phyloP scores from a whole-genome alignment of 2,113 vertebrate genomes.

The Trochalopteron elliotii region DNA sequence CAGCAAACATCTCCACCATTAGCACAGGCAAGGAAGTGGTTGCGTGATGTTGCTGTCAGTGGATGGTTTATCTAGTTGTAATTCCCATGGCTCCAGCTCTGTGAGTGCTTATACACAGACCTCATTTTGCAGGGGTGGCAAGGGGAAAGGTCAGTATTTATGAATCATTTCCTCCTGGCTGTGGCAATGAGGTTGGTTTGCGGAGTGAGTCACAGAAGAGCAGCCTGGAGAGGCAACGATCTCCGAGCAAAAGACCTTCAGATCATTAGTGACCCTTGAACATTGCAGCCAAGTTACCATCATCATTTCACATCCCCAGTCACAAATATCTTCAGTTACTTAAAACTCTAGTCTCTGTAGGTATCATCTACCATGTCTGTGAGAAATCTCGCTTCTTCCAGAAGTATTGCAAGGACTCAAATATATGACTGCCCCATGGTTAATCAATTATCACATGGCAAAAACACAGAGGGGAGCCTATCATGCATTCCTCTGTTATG shows the following conservation, averaged over 20 bases:
- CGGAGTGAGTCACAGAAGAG: constrained; percentile 70
- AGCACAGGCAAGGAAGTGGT: not conserved
- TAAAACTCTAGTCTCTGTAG: not conserved
- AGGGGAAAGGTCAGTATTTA: constrained; percentile 74
- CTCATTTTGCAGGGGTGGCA: constrained; percentile 69
- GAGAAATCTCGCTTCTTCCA: not conserved
- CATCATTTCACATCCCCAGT: not conserved
- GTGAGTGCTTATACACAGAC: constrained; percentile 68
- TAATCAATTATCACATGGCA: not conserved
- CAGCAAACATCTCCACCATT: not conserved
- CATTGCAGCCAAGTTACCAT: not conserved
- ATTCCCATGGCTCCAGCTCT: constrained; percentile 60
- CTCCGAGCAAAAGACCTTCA: constrained; percentile 13
- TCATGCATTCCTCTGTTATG: not conserved
- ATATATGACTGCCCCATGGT: not conserved
- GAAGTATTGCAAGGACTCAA: not conserved
- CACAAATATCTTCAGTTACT: not conserved
- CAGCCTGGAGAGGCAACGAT: constrained; percentile 16
- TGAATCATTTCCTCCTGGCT: constrained; percentile 80
- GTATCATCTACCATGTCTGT: not conserved
- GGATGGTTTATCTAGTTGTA: constrained; percentile 40
- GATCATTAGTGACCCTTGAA: not conserved
- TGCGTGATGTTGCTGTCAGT: not conserved
- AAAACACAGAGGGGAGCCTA: not conserved
- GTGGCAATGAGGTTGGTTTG: constrained; percentile 65